Conservation (phyloP, 2,797 vertebrate species). For the Phrynocephalus forsythii region DNA sequence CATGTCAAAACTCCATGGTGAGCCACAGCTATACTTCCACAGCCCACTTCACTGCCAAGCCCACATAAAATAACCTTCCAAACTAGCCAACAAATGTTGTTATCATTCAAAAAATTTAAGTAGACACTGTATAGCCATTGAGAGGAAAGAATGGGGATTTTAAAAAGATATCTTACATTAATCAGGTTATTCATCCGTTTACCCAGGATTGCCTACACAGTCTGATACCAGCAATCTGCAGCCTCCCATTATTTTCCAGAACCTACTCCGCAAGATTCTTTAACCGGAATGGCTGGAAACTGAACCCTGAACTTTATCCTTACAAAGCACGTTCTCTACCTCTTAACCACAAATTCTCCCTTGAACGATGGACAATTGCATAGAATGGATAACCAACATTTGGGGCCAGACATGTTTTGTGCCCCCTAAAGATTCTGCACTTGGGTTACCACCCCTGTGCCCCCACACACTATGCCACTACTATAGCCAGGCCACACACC, state of each 20-base stretch:
- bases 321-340: background rate
- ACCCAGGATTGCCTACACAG: background rate
- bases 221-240: no score
- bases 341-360: background rate
- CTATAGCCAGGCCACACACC: no score
- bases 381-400: no score
- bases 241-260: background rate
- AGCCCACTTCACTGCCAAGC: background rate
- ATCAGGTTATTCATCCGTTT: background rate
- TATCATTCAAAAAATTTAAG: background rate
- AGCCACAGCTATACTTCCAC: background rate
- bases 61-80: background rate
- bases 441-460: no score
- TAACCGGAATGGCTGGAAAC: no score
- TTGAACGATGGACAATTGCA: no score
- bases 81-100: background rate
- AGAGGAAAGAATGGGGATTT: background rate
- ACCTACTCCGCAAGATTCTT: background rate
- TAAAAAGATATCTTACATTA: background rate
- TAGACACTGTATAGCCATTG: background rate
- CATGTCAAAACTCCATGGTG: background rate
- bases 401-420: no score
- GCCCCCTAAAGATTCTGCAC: no score
- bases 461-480: no score
- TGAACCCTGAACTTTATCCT: background rate